Conservation (phyloP, 1,140 invertebrate species). For the Tetramorium simillimum region DNA sequence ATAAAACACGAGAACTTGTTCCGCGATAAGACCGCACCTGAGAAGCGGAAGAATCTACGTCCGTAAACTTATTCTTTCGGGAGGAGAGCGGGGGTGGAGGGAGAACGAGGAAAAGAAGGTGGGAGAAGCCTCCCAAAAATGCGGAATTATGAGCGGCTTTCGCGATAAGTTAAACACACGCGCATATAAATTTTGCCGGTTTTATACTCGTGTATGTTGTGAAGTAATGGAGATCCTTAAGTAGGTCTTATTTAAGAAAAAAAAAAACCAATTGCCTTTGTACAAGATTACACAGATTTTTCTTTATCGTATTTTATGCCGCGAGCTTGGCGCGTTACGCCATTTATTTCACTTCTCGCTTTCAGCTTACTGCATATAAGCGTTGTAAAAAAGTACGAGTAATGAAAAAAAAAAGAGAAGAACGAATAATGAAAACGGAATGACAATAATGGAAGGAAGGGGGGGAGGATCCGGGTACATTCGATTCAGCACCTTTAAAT, state of each 20-base stretch:
- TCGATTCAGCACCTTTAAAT: background rate
- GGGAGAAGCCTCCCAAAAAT: background rate
- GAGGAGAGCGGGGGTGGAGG: too few relatives aligned
- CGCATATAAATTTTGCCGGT: background rate
- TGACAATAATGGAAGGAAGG: background rate
- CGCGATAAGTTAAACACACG: background rate
- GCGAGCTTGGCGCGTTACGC: background rate
- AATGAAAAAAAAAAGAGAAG: background rate
- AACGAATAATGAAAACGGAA: background rate
- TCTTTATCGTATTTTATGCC: background rate
- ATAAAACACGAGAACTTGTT: conserved; percentile 45
- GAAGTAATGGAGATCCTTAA: conserved; percentile 9
- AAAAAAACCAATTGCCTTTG: background rate
- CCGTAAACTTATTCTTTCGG: conserved; percentile 11
- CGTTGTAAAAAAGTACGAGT: too few relatives aligned
- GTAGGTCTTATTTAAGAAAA: background rate
- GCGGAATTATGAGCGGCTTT: background rate
- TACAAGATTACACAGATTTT: background rate
- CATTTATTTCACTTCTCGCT: background rate
- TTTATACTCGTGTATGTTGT: background rate
- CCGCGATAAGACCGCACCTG: conserved; percentile 16
- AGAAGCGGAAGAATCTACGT: conserved; percentile 13
- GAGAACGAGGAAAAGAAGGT: too few relatives aligned
- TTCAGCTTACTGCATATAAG: too few relatives aligned
- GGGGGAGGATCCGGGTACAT: too few relatives aligned